Percentiles rank a stretch among this genome's conserved stretches.
phyloP scores from a whole-genome alignment of 2,113 vertebrate species.

The Colinus virginianus region DNA sequence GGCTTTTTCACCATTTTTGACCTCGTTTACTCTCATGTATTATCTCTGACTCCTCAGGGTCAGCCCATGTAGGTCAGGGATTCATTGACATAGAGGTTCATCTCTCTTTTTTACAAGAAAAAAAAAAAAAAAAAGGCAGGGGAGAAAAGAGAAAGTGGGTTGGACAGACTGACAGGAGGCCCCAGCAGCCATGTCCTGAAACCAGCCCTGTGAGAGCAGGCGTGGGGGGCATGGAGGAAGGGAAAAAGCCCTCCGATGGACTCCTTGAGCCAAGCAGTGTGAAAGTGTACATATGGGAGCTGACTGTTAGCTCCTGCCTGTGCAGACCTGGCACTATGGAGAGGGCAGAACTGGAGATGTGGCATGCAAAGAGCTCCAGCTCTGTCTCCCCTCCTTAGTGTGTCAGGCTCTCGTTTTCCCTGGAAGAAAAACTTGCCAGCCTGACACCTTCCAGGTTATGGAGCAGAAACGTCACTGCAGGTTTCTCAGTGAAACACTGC shows the following conservation, averaged over 20 bases:
- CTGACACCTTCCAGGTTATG: not conserved
- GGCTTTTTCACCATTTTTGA: slow-evolving; percentile 46
- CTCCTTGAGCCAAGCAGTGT: not conserved
- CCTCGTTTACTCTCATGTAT: slow-evolving; percentile 66
- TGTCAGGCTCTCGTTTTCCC: not conserved
- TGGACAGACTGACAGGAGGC: slow-evolving; percentile 33
- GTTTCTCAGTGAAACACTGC: not conserved
- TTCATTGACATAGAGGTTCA: slow-evolving; percentile 68
- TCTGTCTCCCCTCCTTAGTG: not conserved
- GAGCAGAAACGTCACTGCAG: not conserved
- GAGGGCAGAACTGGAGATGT: not conserved
- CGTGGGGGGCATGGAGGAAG: rapidly evolving
- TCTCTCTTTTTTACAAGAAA: slow-evolving; percentile 34
- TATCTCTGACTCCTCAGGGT: slow-evolving; percentile 69
- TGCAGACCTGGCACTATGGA: not conserved
- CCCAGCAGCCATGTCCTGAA: not conserved
- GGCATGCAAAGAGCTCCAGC: not conserved
- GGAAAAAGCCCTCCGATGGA: not conserved
- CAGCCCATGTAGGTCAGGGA: slow-evolving; percentile 74
- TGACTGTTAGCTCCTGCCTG: not conserved
- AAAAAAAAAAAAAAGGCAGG: not conserved
- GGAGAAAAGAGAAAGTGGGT: slow-evolving; percentile 47
- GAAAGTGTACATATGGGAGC: rapidly evolving
- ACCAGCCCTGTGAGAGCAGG: not conserved
- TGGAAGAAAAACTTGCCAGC: not conserved